Base-by-base conservation (phyloP, 2,888 invertebrate species). In the Lasius fuliginosus region DNA sequence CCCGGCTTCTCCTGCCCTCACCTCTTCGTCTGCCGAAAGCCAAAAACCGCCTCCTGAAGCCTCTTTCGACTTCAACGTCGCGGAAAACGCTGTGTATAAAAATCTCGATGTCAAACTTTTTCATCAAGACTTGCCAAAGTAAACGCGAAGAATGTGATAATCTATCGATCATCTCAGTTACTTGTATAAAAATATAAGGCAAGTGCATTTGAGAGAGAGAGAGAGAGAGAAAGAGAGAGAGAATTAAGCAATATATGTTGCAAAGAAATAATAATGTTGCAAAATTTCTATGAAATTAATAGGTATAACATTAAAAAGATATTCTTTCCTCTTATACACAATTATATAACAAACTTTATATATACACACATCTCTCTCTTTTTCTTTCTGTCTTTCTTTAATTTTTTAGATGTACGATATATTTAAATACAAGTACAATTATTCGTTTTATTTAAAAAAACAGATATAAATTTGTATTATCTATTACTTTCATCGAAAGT, bases 61-160 rank as follows among this genome's bases (percentile, higher is more conserved):
- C 46, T 58, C 82, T 75, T 83, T 83, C 83, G 67, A 56, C 74
- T 87, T 62, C 53, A 87, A 82, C 69, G 84, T 84, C 74, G 81
- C 77, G 84, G 77, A 87, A 87, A 85, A 60, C 58, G 56, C 58
- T 56, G 36, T 36, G 71, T 65, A 69, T 76, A 36, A 71, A 69
- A 87, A 73, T 62, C 12, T 11, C 33, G 18, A 71, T 18, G 33
- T 18, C 12, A 36, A 33, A n/a, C 60, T 60, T 73, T 46, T 33
- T 33, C 71, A 18, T 12, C 56, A 40, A n/a, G 8, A 53, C 15
- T 33, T 42, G 15, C 8, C 23, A 18, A 36, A 27, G 11, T 9
- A 15, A 64, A 33, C 12, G 36, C 15, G 33, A 15, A 27, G 36
- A 67, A 46, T 23, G 4, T 6, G 36, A 40, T 2, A 40, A 33